These are phyloP conservation scores for Drosophila maculinotata DNA, from an alignment of 2,888 invertebrate species.

Conservation along the genomic window DNA sequence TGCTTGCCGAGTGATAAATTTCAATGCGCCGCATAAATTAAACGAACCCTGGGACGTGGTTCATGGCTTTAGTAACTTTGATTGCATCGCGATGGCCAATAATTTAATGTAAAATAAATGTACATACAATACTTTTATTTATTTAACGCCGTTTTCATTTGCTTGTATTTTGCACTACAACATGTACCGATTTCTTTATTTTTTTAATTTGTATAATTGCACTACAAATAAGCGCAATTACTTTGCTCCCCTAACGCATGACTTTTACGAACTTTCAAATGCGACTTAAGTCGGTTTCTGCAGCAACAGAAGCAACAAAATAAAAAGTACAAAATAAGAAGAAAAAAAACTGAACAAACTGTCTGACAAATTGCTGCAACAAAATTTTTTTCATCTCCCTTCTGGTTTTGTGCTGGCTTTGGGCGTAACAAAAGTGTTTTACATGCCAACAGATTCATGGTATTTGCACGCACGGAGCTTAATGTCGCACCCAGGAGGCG, in stretches of 20 bases:
- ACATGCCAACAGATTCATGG: slow-evolving; percentile 79
- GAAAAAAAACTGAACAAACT: slow-evolving; percentile 70
- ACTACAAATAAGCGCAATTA: slow-evolving; percentile 74
- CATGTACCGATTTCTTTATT: slow-evolving; percentile 8
- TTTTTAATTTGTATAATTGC: slow-evolving; percentile 73
- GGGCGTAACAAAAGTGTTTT: slow-evolving; percentile 80
- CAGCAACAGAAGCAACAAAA: slow-evolving; percentile 17
- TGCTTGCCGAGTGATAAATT: slow-evolving; percentile 82
- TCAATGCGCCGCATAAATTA: slow-evolving; percentile 81
- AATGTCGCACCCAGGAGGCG: slow-evolving; percentile 69
- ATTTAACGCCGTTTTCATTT: slow-evolving; percentile 20
- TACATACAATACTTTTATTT: slow-evolving; percentile 30
- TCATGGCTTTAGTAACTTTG: slow-evolving; percentile 40
- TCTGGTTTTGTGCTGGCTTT: slow-evolving; percentile 59
- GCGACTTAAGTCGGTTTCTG: slow-evolving; percentile 67
- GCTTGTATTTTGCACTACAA: slow-evolving; percentile 13
- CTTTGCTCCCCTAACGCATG: slow-evolving; percentile 40
- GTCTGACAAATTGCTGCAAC: slow-evolving; percentile 80
- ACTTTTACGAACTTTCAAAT: slow-evolving; percentile 73
- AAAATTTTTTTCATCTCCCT: slow-evolving; percentile 42
- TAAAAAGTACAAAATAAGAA: slow-evolving; percentile 11
- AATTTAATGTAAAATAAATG: slow-evolving; percentile 26
- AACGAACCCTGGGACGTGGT: slow-evolving; percentile 47
- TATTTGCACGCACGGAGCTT: slow-evolving; percentile 81
- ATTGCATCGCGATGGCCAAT: slow-evolving; percentile 51